phyloP scores from a whole-genome alignment of 2,797 vertebrate genomes.

The Erethizon dorsatum region DNA sequence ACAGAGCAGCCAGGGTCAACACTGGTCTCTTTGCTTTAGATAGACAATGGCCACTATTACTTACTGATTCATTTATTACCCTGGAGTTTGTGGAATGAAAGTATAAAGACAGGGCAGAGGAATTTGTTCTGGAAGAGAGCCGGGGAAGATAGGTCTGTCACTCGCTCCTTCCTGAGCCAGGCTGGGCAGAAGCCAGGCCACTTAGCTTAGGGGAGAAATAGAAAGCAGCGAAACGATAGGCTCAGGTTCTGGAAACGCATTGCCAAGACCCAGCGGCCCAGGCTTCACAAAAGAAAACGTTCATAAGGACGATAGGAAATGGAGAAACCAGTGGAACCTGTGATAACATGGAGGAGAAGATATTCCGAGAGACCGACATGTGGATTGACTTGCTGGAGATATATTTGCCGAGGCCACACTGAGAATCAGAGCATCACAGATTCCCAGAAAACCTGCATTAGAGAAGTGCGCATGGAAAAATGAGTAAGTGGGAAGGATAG shows the following conservation, averaged over 20 bases:
- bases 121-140: slow-evolving; percentile 50
- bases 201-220: slow-evolving; percentile 21
- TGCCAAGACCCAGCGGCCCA: not conserved
- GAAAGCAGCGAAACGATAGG: not conserved
- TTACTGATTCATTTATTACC: slow-evolving; percentile 38
- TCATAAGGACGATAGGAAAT: not conserved
- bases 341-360: not conserved
- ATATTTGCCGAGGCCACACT: not conserved
- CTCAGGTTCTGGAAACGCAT: not conserved
- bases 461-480: not conserved
- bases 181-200: not conserved
- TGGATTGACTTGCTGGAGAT: not conserved
- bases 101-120: slow-evolving; percentile 21
- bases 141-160: not conserved
- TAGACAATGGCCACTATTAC: not conserved
- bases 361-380: not conserved
- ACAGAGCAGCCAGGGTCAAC: not conserved
- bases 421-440: not conserved
- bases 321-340: not conserved
- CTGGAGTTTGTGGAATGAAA: slow-evolving; percentile 46
- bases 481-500: not conserved
- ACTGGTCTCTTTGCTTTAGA: not conserved
- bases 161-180: not conserved
- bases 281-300: not conserved
- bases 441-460: not conserved